Percentiles rank a stretch among this genome's conserved stretches.
These are phyloP conservation scores for Papilio helenus DNA, from an alignment of 1,140 invertebrate species.

Conservation along the genomic window DNA sequence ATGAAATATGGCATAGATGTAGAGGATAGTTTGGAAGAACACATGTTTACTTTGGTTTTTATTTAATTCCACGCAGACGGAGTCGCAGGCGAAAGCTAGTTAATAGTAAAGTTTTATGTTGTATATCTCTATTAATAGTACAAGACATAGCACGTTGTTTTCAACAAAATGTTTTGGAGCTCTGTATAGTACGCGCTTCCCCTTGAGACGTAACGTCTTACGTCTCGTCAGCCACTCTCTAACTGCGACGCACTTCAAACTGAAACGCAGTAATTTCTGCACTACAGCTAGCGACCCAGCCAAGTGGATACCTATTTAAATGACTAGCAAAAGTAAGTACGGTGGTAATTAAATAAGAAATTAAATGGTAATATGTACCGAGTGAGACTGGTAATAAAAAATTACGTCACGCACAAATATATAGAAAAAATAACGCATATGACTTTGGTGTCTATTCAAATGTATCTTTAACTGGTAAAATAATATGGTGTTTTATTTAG, in stretches of 20 bases:
- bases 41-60: no score
- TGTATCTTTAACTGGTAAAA: background rate
- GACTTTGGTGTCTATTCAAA: background rate
- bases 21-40: no score
- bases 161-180: background rate
- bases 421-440: no score
- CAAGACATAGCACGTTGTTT: background rate
- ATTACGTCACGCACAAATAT: background rate
- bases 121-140: background rate
- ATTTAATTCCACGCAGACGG: no score
- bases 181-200: background rate
- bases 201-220: background rate
- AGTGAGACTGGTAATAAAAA: background rate
- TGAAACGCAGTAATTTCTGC: slow-evolving; percentile 14
- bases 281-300: background rate
- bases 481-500: background rate
- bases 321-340: background rate
- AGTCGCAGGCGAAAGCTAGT: no score
- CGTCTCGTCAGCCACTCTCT: slow-evolving; percentile 3
- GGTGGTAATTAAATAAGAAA: background rate
- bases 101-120: background rate
- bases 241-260: slow-evolving; percentile 14
- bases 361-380: background rate
- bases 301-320: background rate
- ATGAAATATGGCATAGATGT: no score